Conservation (phyloP, 1,140 invertebrate genomes). For the Brachionus rubens region DNA sequence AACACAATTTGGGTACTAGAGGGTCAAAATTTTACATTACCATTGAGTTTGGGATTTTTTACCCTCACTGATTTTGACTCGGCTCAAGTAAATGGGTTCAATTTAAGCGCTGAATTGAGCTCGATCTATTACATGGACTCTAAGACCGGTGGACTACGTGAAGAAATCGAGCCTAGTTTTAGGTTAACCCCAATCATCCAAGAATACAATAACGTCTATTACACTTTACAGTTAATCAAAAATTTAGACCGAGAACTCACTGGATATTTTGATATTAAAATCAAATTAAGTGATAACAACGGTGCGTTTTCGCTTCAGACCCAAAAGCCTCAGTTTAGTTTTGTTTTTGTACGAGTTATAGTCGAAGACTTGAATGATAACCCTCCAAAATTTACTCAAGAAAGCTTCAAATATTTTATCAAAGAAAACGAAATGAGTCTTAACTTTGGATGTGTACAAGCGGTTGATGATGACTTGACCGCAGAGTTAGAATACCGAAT, state of each 20-base stretch:
- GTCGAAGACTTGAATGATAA: slow-evolving; percentile 30
- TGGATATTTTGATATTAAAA: slow-evolving; percentile 33
- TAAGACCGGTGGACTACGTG: neutral
- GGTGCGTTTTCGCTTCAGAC: neutral
- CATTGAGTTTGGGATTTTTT: neutral
- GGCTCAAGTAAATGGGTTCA: slow-evolving; percentile 16
- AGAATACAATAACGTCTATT: slow-evolving; percentile 34
- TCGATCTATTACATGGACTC: neutral
- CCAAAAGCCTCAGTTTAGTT: neutral
- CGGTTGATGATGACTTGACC: neutral
- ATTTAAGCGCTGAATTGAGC: neutral
- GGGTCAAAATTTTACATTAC: neutral
- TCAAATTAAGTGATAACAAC: slow-evolving; percentile 30
- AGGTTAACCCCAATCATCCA: neutral
- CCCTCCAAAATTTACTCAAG: neutral
- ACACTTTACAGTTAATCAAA: neutral
- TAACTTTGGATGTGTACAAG: neutral
- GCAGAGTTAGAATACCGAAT: neutral
- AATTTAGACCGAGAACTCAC: neutral
- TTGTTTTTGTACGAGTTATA: neutral
- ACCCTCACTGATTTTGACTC: slow-evolving; percentile 6
- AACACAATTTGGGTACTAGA: neutral
- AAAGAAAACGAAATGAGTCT: slow-evolving; percentile 8
- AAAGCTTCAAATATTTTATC: neutral
- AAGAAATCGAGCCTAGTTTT: neutral